Evolutionary conservation across 2,888 invertebrate genomes (phyloP), one percentile per base, ranked within the genome.

Genomic region (Brenthis daphne): DNA sequence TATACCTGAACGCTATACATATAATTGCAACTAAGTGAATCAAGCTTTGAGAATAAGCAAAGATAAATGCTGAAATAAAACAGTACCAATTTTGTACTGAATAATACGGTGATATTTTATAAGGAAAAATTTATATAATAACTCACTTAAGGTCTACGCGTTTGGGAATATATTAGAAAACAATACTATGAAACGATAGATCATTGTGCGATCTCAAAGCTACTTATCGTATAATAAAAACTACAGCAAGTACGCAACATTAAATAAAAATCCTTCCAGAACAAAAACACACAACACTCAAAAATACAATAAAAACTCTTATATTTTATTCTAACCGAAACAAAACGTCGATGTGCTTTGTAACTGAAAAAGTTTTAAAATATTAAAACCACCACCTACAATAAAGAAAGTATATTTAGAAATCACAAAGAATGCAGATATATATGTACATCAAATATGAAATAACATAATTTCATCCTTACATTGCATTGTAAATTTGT

Each of bases 251-350:
- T 65, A 68, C 71, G 67, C 74, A 78, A 78, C 78, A 72, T 74
- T 68, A 68, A 76, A 76, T 77, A 77, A 78, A 78, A 76, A 73
- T 73, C 69, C 70, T 73, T 64, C 67, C 71, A 75, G 76, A 77
- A 76, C 75, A 76, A 75, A 74, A 76, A 73, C 78, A 76, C 78
- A 77, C 78, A 73, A 74, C 76, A 76, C 77, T 71, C 75, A 75
- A 75, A 50, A 75, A 76, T 57, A 58, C 53, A 67, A 73, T 69
- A 69, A 75, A 69, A 73, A 73, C 55, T 57, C 67, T 55, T 56
- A 69, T 65, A 65, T 58, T 50, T 37, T 56, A 48, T 48, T 60
- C 24, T 47, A 66, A 24, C 54, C 20, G 55, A 51, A 71, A 68
- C 33, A 37, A 70, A 68, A 64, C 64, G 58, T 64, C 65, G 51